Evolutionary conservation across 2,888 invertebrate genomes (phyloP), one percentile per base, ranked within the genome.

Genomic region (Netelia melanura): DNA sequence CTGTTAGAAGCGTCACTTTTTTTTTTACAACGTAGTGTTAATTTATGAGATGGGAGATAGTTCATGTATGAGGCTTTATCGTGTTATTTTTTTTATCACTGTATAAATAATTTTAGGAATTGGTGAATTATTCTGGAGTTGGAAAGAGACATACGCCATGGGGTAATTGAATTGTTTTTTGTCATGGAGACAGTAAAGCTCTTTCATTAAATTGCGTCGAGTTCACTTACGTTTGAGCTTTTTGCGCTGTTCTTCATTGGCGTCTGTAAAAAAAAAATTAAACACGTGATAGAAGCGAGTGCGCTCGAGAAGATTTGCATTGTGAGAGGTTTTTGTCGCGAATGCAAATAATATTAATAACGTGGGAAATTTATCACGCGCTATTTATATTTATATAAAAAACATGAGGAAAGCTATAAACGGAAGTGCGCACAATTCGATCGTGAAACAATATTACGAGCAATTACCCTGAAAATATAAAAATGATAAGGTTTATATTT

Each of bases 201-300:
- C 25, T 38, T 3, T n/a, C 44, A 48, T 14, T 14, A 48, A 38
- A 23, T 52, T 10, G 48, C 17, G n/a, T 14, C 21, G 68, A 23
- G 48, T 74, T 81, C 81, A 78, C 84, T 81, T 84, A 84, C 84
- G 74, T 68, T 70, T 78, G 74, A 81, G 78, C 70, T 78, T 81
- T 78, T 74, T 78, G 48, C 70, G 76, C 68, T 78, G 76, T 38
- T 68, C 48, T 77, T 68, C 75, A 38, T 43, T 48, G 17, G 67
- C 58, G n/a, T 74, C 81, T 84, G 84, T 56, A 81, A 84, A 77
- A 81, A 14, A 75, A 77, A 81, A 78, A 61, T 56, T 8, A 48
- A 65, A 78, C 78, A 30, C 54, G 43, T 78, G 62, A 81, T 70
- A 78, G 21, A 14, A 58, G 81, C 38, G 17, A 64, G 11, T 64